A percentile compares a stretch with the other conserved stretches of the same genome.
These are phyloP conservation scores for Bujurquina vittata DNA, from an alignment of 2,113 vertebrate species.

Conservation along the genomic window DNA sequence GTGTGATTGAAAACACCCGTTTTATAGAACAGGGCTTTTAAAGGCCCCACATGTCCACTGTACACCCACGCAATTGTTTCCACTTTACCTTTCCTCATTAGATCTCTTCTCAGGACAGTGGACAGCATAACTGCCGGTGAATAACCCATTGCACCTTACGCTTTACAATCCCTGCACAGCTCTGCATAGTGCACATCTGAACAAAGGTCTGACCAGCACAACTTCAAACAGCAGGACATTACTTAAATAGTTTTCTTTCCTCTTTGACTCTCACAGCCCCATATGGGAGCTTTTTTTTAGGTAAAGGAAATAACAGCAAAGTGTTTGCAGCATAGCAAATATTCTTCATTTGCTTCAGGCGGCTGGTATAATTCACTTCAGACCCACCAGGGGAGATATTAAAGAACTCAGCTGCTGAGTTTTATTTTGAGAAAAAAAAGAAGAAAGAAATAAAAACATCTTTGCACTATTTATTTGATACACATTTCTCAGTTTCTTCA, in stretches of 20 bases:
- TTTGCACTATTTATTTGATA: conserved; percentile 28
- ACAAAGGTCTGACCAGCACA: not conserved
- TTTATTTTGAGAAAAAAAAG: conserved; percentile 17
- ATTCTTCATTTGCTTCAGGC: conserved; percentile 62
- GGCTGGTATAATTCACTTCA: conserved; percentile 58
- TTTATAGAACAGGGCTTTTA: conserved; percentile 1
- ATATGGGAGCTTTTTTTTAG: conserved; percentile 26
- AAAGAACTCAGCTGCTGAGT: conserved; percentile 38
- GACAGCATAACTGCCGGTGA: not conserved
- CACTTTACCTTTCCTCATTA: conserved; percentile 5
- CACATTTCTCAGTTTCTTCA: conserved; percentile 11
- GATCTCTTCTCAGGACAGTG: conserved; percentile 1
- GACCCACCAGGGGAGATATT: conserved; percentile 44
- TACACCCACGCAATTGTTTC: conserved; percentile 11
- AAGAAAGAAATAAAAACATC: conserved; percentile 4
- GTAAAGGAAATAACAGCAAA: conserved; percentile 37
- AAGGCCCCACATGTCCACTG: not conserved
- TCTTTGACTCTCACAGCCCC: conserved; percentile 2
- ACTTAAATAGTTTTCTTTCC: not conserved
- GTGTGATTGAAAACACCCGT: conserved; percentile 2
- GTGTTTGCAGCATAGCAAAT: conserved; percentile 34
- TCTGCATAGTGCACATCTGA: not conserved
- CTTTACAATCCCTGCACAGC: not conserved
- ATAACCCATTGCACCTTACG: not conserved
- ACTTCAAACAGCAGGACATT: conserved; percentile 5